A percentile compares a stretch with the other conserved stretches of the same genome.
phyloP scores from a whole-genome alignment of 2,797 vertebrate genomes.

The Pangasius krempfi region DNA sequence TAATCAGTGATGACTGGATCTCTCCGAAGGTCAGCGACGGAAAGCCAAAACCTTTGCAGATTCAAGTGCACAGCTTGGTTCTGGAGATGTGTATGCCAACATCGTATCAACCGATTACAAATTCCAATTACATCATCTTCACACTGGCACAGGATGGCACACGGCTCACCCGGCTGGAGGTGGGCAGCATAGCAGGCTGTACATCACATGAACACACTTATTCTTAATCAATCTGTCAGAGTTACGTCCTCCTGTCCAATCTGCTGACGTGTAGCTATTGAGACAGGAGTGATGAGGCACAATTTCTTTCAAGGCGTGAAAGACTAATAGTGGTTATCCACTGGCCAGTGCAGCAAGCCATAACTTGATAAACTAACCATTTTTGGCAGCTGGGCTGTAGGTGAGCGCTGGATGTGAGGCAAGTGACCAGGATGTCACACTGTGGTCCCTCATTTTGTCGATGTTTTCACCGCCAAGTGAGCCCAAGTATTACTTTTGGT shows the following conservation, averaged over 20 bases:
- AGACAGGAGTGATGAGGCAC: not conserved
- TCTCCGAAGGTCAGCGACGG: not conserved
- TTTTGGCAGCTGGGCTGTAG: not conserved
- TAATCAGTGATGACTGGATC: not conserved
- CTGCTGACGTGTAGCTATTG: not conserved
- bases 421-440: not conserved
- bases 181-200: not conserved
- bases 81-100: not conserved
- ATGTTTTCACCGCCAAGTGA: not conserved
- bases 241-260: not conserved
- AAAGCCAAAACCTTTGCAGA: not conserved
- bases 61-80: not conserved
- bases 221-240: not conserved
- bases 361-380: not conserved
- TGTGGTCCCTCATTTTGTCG: not conserved
- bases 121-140: not conserved
- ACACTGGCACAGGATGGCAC: not conserved
- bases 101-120: too few relatives aligned
- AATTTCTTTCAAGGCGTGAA: not conserved
- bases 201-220: not conserved
- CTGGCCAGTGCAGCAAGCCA: not conserved
- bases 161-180: not conserved
- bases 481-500: not conserved
- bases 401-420: not conserved
- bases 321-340: not conserved